phyloP scores from a whole-genome alignment of 2,888 invertebrate genomes.

The Nymphalis urticae region DNA sequence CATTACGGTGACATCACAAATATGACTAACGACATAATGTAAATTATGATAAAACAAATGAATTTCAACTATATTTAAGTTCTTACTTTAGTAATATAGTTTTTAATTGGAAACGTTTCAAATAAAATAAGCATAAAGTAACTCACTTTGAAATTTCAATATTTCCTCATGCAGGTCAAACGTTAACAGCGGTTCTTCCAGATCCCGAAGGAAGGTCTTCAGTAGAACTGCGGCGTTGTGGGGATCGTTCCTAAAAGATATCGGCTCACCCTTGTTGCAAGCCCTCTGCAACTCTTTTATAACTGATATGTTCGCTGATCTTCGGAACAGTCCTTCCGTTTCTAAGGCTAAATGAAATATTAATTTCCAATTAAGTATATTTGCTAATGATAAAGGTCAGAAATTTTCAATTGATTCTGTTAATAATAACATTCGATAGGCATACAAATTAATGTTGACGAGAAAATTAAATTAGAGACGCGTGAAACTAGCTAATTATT shows the following conservation, averaged over 20 bases:
- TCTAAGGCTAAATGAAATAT: slow-evolving; percentile 86
- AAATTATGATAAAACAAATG: background rate
- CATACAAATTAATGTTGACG: too few species aligned
- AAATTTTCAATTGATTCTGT: too few species aligned
- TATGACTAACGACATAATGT: background rate
- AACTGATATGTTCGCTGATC: slow-evolving; percentile 92
- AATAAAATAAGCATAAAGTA: background rate
- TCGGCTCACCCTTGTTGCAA: slow-evolving; percentile 92
- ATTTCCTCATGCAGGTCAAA: slow-evolving; percentile 97
- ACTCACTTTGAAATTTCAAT: slow-evolving; percentile 92
- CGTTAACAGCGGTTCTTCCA: slow-evolving; percentile 96
- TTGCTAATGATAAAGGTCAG: too few species aligned
- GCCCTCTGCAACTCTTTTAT: slow-evolving; percentile 92
- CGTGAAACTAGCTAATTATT: too few species aligned
- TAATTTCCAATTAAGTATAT: background rate
- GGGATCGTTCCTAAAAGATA: slow-evolving; percentile 90
- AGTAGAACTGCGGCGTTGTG: slow-evolving; percentile 97
- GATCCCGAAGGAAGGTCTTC: slow-evolving; percentile 95
- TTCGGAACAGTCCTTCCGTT: slow-evolving; percentile 97
- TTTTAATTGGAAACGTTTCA: too few species aligned
- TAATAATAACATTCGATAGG: too few species aligned
- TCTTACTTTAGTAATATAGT: too few species aligned
- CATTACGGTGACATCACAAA: background rate
- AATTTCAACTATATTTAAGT: background rate
- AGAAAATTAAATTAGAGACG: too few species aligned